Conservation (phyloP, 37 sponge, comb jelly and placozoan species). For the Amphimedon queenslandica region DNA sequence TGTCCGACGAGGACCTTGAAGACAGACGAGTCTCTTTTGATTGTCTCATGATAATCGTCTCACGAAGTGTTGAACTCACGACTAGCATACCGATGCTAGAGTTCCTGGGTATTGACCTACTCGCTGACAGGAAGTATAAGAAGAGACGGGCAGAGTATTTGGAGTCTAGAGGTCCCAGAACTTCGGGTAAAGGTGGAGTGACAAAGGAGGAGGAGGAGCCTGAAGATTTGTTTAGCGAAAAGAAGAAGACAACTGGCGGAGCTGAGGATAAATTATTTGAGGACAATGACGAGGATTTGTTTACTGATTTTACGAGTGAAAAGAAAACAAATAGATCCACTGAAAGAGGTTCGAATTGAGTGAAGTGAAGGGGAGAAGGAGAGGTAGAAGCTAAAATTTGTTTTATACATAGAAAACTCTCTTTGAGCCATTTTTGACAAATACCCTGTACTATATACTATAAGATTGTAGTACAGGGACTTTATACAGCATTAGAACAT, state of each 20-base stretch:
- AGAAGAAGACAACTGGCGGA: background rate
- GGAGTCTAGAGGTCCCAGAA: background rate
- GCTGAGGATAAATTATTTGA: background rate
- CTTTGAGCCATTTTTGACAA: too few species aligned
- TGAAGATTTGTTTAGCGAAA: conserved; percentile 10
- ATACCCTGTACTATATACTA: too few species aligned
- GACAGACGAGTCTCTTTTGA: conserved; percentile 65
- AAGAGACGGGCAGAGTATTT: conserved; percentile 22
- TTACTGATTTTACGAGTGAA: background rate
- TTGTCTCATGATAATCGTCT: conserved; percentile 40
- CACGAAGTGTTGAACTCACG: conserved; percentile 18
- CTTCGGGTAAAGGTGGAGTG: too few species aligned
- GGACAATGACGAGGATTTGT: background rate
- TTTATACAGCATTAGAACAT: too few species aligned
- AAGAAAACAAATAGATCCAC: background rate
- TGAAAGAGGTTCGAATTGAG: too few species aligned
- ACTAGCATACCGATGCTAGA: conserved; percentile 30
- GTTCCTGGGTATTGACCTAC: conserved; percentile 46
- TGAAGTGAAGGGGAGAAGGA: too few species aligned
- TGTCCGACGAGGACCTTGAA: conserved; percentile 40
- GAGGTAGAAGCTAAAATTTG: too few species aligned
- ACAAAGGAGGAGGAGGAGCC: background rate
- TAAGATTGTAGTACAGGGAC: too few species aligned
- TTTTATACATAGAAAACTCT: too few species aligned
- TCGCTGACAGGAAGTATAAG: conserved; percentile 47